Conservation (phyloP, 2,888 invertebrate genomes). For the Pseudococcus viburni region DNA sequence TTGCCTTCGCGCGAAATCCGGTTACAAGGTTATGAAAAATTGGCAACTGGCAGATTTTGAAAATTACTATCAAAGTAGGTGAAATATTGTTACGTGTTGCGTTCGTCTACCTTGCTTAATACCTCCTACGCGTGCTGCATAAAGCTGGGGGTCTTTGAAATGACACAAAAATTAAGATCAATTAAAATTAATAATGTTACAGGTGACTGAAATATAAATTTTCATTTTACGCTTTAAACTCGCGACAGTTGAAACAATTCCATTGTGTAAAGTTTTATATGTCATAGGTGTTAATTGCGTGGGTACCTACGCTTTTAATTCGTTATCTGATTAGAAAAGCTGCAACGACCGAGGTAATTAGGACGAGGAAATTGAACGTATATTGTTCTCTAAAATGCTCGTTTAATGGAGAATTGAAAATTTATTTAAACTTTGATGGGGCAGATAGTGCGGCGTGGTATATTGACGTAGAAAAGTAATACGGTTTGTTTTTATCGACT, state of each 20-base stretch:
- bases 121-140: neutral
- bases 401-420: neutral
- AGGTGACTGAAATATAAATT: conserved; percentile 25
- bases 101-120: neutral
- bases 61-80: neutral
- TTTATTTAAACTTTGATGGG: neutral
- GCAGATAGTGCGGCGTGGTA: neutral
- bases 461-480: conserved; percentile 40
- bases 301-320: neutral
- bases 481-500: conserved; percentile 42
- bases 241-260: neutral
- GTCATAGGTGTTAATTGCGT: conserved; percentile 17
- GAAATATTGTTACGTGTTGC: neutral
- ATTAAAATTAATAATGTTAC: neutral
- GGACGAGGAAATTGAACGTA: conserved; percentile 28
- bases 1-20: neutral
- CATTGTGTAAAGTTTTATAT: neutral
- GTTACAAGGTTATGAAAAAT: neutral
- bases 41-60: neutral
- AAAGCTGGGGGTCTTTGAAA: neutral
- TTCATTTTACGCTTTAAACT: neutral
- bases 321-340: neutral
- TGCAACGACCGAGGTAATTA: neutral
- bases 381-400: neutral
- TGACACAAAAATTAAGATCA: neutral